Conservation (phyloP, 2,888 invertebrate genomes). For the Petrophora chlorosata region DNA sequence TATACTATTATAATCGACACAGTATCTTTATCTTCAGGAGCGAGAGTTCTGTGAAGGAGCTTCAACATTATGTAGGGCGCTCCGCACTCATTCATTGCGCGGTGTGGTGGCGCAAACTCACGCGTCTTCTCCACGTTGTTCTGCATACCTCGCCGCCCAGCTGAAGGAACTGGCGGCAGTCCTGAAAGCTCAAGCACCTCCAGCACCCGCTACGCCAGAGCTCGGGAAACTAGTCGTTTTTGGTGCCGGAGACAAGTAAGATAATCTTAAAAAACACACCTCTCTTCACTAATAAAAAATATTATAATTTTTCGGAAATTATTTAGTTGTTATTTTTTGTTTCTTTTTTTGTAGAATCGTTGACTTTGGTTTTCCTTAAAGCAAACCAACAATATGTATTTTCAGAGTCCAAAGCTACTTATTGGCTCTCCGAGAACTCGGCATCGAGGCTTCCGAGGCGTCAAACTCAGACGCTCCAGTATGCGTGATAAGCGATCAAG, state of each 20-base stretch:
- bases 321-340: background rate
- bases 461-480: conserved; percentile 66
- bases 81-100: conserved; percentile 85
- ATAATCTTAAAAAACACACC: background rate
- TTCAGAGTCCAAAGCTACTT: conserved; percentile 86
- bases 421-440: conserved; percentile 86
- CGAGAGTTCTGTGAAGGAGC: conserved; percentile 92
- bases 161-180: conserved; percentile 70
- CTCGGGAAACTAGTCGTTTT: conserved; percentile 76
- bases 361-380: too few relatives aligned
- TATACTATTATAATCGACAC: background rate
- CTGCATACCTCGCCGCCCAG: conserved; percentile 89
- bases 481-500: conserved; percentile 72
- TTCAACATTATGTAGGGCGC: conserved; percentile 87
- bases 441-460: conserved; percentile 80
- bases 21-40: conserved; percentile 79
- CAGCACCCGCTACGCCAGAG: conserved; percentile 68
- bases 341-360: too few relatives aligned
- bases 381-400: conserved; percentile 7
- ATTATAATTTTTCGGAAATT: background rate
- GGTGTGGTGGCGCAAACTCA: conserved; percentile 92
- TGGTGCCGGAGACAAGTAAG: conserved; percentile 78
- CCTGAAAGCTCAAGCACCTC: conserved; percentile 59
- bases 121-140: conserved; percentile 90
- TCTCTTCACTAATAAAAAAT: background rate